Base-by-base conservation (phyloP, 2,113 vertebrate genomes). In the Nyctibius bracteatus region DNA sequence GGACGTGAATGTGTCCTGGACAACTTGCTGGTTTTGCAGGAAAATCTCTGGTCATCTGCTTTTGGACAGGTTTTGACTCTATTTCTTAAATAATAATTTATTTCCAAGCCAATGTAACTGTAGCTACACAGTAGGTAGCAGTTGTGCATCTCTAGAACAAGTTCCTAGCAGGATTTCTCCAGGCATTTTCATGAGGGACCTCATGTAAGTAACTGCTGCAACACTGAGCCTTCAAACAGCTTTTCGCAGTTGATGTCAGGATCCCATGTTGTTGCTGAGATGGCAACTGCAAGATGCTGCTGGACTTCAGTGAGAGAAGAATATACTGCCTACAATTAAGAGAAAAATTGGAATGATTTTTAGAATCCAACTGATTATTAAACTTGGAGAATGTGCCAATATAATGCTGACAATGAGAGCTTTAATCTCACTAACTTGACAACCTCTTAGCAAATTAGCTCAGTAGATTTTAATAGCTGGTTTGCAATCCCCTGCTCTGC, bases 151-250 rank as follows among this genome's bases (percentile, higher is more conserved):
- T 74, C 33, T 70, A 33, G 84, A 86, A 16, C 2, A 23, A 52
- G 27, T 33, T 74, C 12, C 57, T 22, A 10, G 15, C 44, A 61
- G 23, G 51, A 67, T 87, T 92, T 66, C 43, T 57, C 33, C 28
- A 2, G 5, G 21, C 3, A 1, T 49, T 71, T n/a, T 81, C 0
- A 2, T 15, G 27, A 70, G 8, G 18, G 8, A 51, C 8, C 7
- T 79, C 39, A 7, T 2, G 0, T 19, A 44, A 66, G 22, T 20
- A 83, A 59, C 52, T 72, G 74, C 54, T 77, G 58, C 35, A 46
- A 27, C 13, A 51, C 6, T 52, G 27, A 35, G 31, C 27, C 30
- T 83, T 73, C 63, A 58, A 24, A 30, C 1, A 25, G 35, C 27
- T 43, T 89, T 79, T 41, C 85, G 24, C 15, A 51, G 11, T 5